Conservation (phyloP, 1,140 invertebrate species). For the Drosophila lini region DNA sequence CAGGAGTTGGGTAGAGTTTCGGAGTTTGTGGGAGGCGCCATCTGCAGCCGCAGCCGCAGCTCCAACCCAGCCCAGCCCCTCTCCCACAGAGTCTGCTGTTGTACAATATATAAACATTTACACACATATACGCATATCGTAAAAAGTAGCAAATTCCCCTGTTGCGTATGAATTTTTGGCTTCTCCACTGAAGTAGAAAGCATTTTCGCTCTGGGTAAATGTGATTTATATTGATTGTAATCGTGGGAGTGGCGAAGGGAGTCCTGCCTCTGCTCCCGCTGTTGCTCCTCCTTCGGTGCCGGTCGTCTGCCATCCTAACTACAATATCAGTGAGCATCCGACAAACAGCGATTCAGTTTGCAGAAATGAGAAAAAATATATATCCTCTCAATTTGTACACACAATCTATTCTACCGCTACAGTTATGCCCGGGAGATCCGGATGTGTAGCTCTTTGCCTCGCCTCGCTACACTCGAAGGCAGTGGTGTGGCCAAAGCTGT, state of each 20-base stretch:
- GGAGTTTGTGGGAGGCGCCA: slow-evolving; percentile 23
- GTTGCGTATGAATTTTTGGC: slow-evolving; percentile 83
- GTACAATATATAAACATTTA: slow-evolving; percentile 67
- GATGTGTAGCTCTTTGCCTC: background rate
- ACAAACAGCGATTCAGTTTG: slow-evolving; percentile 64
- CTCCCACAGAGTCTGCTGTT: slow-evolving; percentile 42
- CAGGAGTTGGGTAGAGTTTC: slow-evolving; percentile 21
- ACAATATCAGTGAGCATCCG: slow-evolving; percentile 68
- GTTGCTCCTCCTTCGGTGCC: background rate
- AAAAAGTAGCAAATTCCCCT: slow-evolving; percentile 76
- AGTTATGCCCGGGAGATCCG: slow-evolving; percentile 33
- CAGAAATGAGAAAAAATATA: slow-evolving; percentile 52
- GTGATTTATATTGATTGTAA: slow-evolving; percentile 83
- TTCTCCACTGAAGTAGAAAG: slow-evolving; percentile 76
- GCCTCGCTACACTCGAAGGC: slow-evolving; percentile 16
- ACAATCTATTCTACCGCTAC: slow-evolving; percentile 50
- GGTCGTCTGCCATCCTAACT: slow-evolving; percentile 40
- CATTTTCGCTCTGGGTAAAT: slow-evolving; percentile 83
- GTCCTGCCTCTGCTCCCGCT: background rate
- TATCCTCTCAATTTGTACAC: slow-evolving; percentile 55
- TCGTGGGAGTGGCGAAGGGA: slow-evolving; percentile 64
- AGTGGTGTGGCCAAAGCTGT: slow-evolving; percentile 1
- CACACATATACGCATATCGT: slow-evolving; percentile 47
- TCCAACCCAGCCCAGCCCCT: background rate
- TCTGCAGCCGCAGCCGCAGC: slow-evolving; percentile 12